Evolutionary conservation across 2,888 invertebrate genomes (phyloP).

Genomic region (Hydropsyche betteni): DNA sequence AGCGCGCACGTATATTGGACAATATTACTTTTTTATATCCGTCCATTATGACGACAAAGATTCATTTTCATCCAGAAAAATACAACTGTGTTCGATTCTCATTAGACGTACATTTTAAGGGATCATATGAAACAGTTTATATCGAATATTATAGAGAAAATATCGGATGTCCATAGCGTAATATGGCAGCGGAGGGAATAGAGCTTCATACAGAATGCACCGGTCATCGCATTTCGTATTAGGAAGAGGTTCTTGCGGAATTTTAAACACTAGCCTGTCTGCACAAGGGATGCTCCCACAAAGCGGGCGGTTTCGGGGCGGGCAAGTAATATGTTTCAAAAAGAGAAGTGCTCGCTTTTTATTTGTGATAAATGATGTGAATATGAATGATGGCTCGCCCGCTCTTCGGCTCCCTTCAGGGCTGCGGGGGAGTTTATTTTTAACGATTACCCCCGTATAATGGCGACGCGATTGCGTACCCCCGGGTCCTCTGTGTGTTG

Average conservation of each 20-base stretch:
- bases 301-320: constrained; percentile 29
- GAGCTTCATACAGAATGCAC: constrained; percentile 45
- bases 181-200: no score
- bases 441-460: constrained; percentile 50
- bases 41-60: not conserved
- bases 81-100: no score
- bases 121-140: no score
- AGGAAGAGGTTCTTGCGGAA: constrained; percentile 42
- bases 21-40: no score
- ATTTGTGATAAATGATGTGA: constrained; percentile 52
- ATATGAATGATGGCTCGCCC: constrained; percentile 49
- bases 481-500: no score
- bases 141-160: not conserved
- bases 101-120: no score
- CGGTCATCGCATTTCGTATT: constrained; percentile 50
- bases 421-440: constrained; percentile 49
- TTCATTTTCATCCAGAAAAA: not conserved
- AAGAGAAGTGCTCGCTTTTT: constrained; percentile 48
- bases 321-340: constrained; percentile 47
- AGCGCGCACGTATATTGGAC: no score
- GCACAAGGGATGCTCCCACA: not conserved
- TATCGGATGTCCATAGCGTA: not conserved
- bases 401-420: constrained; percentile 23
- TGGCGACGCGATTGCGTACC: constrained; percentile 45
- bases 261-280: constrained; percentile 43